These are phyloP conservation scores for Oryzias curvinotus DNA, from an alignment of 2,113 vertebrate genomes.

Conservation along the genomic window DNA sequence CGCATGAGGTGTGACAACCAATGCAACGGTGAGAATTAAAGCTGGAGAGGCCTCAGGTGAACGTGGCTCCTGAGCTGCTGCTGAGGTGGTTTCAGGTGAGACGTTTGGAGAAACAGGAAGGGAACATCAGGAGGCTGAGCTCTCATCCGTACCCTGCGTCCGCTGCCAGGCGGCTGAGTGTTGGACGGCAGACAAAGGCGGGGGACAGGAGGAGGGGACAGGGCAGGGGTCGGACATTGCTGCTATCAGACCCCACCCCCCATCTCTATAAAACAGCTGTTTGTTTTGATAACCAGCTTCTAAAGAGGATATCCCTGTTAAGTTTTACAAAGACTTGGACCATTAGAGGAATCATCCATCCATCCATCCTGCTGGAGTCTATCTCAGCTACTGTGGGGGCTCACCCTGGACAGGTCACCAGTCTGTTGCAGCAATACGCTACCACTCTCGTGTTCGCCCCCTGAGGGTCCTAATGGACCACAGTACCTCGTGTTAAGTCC, in stretches of 20 bases:
- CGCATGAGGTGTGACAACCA: slow-evolving; percentile 48
- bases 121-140: slow-evolving; percentile 9
- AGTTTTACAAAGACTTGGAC: too few relatives aligned
- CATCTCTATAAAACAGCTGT: slow-evolving; percentile 39
- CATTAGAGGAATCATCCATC: too few relatives aligned
- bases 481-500: too few relatives aligned
- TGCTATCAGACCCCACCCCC: slow-evolving; percentile 12
- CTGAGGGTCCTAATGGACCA: too few relatives aligned
- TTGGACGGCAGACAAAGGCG: slow-evolving; percentile 37
- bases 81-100: slow-evolving; percentile 41
- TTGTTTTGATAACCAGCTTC: slow-evolving; percentile 20
- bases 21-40: slow-evolving; percentile 31
- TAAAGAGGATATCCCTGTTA: too few relatives aligned
- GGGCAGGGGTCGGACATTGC: slow-evolving; percentile 27
- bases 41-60: background rate
- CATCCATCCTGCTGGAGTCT: too few relatives aligned
- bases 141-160: background rate
- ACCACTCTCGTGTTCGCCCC: too few relatives aligned
- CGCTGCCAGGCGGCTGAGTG: background rate
- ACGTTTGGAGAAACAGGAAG: slow-evolving; percentile 61
- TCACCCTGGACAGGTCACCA: too few relatives aligned
- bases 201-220: too few relatives aligned
- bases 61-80: slow-evolving; percentile 11
- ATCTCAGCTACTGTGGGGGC: too few relatives aligned
- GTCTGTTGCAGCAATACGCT: too few relatives aligned